Conservation (phyloP, 2,113 vertebrate genomes). For the Aix galericulata region DNA sequence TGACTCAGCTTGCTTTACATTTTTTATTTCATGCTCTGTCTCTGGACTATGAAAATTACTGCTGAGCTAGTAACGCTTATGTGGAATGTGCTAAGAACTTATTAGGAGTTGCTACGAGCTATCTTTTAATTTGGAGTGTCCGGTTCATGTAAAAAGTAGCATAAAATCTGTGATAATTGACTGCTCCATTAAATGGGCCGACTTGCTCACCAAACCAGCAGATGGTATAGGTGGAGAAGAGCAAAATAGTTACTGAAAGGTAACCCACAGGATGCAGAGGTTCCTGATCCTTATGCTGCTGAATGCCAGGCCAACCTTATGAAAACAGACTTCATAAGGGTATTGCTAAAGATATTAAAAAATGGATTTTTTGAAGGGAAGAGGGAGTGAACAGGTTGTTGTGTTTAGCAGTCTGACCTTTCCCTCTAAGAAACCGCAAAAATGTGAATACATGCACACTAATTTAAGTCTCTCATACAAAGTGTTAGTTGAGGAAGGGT, state of each 20-base stretch:
- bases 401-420: neutral
- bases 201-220: neutral
- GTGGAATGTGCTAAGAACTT: neutral
- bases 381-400: neutral
- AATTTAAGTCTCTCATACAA: neutral
- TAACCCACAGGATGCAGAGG: neutral
- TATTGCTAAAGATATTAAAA: too few species aligned
- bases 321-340: neutral
- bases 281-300: neutral
- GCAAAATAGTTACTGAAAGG: neutral
- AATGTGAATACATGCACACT: neutral
- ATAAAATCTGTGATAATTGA: neutral
- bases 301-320: neutral
- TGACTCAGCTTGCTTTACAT: constrained; percentile 53
- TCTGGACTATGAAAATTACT: neutral
- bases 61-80: neutral
- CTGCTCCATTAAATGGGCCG: neutral
- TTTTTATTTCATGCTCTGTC: neutral
- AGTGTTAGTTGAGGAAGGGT: neutral
- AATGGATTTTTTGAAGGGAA: neutral
- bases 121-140: neutral
- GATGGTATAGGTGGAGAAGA: neutral
- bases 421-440: neutral
- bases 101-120: neutral
- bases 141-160: neutral